These are phyloP conservation scores for Dichetophora obliterata DNA, from an alignment of 2,888 invertebrate genomes.

Conservation along the genomic window DNA sequence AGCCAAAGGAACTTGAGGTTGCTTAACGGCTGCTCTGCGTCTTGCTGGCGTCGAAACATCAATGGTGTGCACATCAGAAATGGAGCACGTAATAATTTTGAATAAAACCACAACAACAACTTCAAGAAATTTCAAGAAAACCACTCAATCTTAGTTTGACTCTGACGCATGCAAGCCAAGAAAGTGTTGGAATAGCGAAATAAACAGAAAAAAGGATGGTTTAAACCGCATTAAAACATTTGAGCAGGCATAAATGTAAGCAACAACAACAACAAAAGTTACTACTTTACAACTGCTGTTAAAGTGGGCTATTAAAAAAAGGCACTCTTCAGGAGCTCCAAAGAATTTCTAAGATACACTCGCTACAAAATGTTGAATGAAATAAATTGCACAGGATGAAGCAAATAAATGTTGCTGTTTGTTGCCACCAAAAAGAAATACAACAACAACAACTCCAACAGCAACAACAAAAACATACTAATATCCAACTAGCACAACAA, in stretches of 20 bases:
- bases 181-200: neutral
- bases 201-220: neutral
- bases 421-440: neutral
- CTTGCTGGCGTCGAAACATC: conserved; percentile 1
- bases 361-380: neutral
- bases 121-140: too few relatives aligned
- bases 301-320: conserved; percentile 2
- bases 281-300: neutral
- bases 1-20: neutral
- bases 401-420: neutral
- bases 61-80: neutral
- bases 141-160: too few relatives aligned
- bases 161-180: too few relatives aligned
- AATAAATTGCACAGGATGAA: neutral
- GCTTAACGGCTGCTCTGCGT: neutral
- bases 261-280: neutral
- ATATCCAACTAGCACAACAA: neutral
- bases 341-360: neutral
- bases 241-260: conserved; percentile 2
- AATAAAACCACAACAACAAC: too few relatives aligned
- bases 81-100: neutral
- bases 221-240: neutral
- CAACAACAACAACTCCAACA: conserved; percentile 2
- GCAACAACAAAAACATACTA: too few relatives aligned
- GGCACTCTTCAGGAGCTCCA: neutral